Conservation (phyloP, 2,888 invertebrate species). For the Dorcus hopei region DNA sequence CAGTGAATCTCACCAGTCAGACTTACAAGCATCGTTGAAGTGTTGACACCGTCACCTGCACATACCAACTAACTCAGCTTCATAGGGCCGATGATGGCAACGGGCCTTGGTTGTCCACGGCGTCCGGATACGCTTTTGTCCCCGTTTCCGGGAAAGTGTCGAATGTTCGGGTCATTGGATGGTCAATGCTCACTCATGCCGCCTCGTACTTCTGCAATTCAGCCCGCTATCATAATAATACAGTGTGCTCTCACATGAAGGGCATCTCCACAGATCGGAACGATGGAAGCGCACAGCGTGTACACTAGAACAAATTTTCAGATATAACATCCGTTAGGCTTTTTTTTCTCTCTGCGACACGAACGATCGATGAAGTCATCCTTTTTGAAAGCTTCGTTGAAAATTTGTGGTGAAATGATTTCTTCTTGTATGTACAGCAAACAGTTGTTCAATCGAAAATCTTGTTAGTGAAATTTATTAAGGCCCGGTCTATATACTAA, state of each 20-base stretch:
- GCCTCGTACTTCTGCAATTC: conserved; percentile 32
- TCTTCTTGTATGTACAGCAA: no score
- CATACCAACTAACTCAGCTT: conserved; percentile 37
- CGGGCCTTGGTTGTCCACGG: conserved; percentile 9
- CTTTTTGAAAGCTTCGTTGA: no score
- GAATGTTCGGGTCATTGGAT: conserved; percentile 50
- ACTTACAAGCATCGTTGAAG: conserved; percentile 28
- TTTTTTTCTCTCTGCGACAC: no score
- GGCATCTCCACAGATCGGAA: not conserved
- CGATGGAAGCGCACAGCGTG: not conserved
- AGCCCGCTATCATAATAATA: not conserved
- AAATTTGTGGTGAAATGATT: no score
- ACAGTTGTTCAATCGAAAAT: no score
- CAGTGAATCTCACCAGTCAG: not conserved
- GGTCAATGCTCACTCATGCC: conserved; percentile 45
- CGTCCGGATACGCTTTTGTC: conserved; percentile 49
- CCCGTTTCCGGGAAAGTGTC: conserved; percentile 50
- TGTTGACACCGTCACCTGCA: conserved; percentile 42
- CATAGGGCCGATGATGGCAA: conserved; percentile 19
- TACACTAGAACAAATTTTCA: not conserved
- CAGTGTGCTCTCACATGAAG: not conserved
- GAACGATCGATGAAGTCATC: no score
- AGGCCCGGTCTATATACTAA: no score
- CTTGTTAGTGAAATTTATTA: no score
- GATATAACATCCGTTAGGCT: no score